Conservation (phyloP, 2,888 invertebrate species). For the Cheilosia pagana region DNA sequence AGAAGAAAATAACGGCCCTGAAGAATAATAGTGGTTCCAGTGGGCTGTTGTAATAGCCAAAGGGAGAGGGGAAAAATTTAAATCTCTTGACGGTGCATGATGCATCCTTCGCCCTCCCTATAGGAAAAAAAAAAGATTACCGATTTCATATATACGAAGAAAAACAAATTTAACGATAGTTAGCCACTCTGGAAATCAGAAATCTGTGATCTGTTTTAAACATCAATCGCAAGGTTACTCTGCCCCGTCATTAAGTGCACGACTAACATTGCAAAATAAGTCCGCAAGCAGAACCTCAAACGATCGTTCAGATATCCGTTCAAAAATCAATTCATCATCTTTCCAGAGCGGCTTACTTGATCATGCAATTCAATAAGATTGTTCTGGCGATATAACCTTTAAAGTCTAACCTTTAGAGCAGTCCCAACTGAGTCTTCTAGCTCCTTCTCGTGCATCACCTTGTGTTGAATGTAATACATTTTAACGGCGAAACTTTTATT, state of each 20-base stretch:
- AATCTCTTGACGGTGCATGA: too few relatives aligned
- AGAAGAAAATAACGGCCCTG: too few relatives aligned
- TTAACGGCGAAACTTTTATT: slow-evolving; percentile 88
- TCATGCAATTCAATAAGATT: neutral
- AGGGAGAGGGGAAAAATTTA: too few relatives aligned
- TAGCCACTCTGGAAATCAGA: slow-evolving; percentile 48
- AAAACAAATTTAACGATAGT: neutral
- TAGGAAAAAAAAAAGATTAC: too few relatives aligned
- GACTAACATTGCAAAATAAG: slow-evolving; percentile 58
- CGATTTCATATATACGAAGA: too few relatives aligned
- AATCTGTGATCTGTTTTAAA: slow-evolving; percentile 52
- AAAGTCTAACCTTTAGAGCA: slow-evolving; percentile 68
- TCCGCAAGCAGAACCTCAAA: slow-evolving; percentile 60
- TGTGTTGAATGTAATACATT: slow-evolving; percentile 87
- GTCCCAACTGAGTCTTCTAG: slow-evolving; percentile 68
- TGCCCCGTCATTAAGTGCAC: slow-evolving; percentile 52
- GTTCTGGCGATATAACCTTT: neutral
- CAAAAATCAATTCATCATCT: slow-evolving; percentile 64
- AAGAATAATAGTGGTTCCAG: too few relatives aligned
- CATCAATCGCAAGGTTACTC: slow-evolving; percentile 67
- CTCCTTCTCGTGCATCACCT: slow-evolving; percentile 84
- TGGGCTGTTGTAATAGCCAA: too few relatives aligned
- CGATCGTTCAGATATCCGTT: slow-evolving; percentile 71
- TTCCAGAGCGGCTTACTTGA: slow-evolving; percentile 10
- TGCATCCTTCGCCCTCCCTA: too few relatives aligned